Evolutionary conservation across 1,140 invertebrate species (phyloP), one percentile per base, ranked within the genome.

Genomic region (Prorops nasuta): DNA sequence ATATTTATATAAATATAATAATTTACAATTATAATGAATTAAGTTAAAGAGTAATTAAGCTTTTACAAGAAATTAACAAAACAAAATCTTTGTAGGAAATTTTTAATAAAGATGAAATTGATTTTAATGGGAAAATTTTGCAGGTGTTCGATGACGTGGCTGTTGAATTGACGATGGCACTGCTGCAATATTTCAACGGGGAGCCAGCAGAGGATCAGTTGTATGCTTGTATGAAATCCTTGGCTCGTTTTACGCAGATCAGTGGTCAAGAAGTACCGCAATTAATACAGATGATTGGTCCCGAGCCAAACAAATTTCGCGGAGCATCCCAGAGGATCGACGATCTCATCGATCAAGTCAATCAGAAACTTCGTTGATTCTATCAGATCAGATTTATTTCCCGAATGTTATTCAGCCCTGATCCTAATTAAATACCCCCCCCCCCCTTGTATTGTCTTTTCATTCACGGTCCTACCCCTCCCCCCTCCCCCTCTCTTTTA

Each of bases 81-180:
- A n/a, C n/a, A n/a, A n/a, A n/a, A n/a, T n/a, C n/a, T n/a, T n/a
- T n/a, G n/a, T n/a, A n/a, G n/a, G n/a, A n/a, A n/a, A n/a, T n/a
- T n/a, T n/a, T n/a, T n/a, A n/a, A n/a, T n/a, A n/a, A n/a, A n/a
- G n/a, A n/a, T n/a, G n/a, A n/a, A n/a, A n/a, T n/a, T n/a, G n/a
- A n/a, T n/a, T n/a, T n/a, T n/a, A n/a, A n/a, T n/a, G n/a, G n/a
- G n/a, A 28, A 6, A 35, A 42, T 45, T 34, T 8, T 4, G 17
- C 67, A 94, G 91, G 90, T 95, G 14, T 96, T 95, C 73, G 93
- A 96, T 71, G 93, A 96, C 67, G 88, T 94, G 12, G 92, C 92
- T 21, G 90, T 94, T 15, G 93, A 96, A 74, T 72, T 96, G 57
- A 86, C 91, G 12, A 93, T 94, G 88, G 92, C 92, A n/a, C 78